A percentile compares a stretch with the other conserved stretches of the same genome.
Evolutionary conservation across 2,797 vertebrate species (phyloP).

Genomic region (Sus cebifrons): DNA sequence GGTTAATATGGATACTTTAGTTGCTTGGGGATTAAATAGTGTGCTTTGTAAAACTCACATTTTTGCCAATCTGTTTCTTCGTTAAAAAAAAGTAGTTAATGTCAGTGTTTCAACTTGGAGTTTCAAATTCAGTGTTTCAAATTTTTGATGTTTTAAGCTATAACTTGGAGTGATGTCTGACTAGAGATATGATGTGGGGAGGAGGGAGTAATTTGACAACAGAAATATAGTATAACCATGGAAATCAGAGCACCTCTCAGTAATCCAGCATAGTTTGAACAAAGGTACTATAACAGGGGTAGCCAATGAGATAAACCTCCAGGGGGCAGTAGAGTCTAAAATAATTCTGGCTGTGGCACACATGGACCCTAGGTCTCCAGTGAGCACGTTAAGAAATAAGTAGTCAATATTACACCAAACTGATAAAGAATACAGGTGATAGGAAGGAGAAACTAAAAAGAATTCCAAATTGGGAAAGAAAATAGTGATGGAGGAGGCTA

Average conservation of each 20-base stretch:
- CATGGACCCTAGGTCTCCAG: neutral
- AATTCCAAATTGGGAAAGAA: conserved; percentile 6
- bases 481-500: neutral
- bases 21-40: neutral
- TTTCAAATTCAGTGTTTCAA: neutral
- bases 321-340: neutral
- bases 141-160: neutral
- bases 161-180: neutral
- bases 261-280: neutral
- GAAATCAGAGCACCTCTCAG: neutral
- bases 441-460: neutral
- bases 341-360: rapidly evolving
- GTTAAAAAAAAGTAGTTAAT: neutral
- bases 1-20: neutral
- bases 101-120: neutral
- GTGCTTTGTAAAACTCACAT: neutral
- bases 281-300: neutral
- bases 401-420: neutral
- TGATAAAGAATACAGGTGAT: neutral
- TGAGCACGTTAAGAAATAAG: neutral
- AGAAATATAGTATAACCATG: neutral
- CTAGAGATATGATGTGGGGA: neutral
- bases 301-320: neutral
- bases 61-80: neutral
- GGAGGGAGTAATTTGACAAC: neutral